A percentile compares a stretch with the other conserved stretches of the same genome.
Evolutionary conservation across 2,797 vertebrate genomes (phyloP).

Genomic region (Graptemys geographica): DNA sequence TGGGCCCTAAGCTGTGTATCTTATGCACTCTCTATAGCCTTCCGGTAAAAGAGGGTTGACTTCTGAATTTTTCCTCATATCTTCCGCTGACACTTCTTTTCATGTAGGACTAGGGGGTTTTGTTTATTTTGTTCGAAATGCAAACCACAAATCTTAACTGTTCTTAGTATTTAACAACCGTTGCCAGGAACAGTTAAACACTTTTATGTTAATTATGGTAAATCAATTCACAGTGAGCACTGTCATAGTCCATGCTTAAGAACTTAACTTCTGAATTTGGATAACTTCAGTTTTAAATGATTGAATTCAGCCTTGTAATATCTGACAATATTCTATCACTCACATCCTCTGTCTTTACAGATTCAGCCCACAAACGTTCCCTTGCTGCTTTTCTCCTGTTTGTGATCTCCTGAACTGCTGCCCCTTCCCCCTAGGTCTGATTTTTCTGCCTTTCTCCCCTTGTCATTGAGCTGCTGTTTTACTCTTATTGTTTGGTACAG

Average conservation of each 20-base stretch:
- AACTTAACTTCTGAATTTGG: neutral
- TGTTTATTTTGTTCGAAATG: neutral
- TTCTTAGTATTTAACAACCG: neutral
- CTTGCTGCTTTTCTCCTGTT: neutral
- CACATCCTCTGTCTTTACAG: neutral
- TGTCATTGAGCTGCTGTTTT: neutral
- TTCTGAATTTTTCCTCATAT: neutral
- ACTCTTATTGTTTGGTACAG: neutral
- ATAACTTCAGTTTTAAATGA: neutral
- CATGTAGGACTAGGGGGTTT: no score
- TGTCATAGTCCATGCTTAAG: neutral
- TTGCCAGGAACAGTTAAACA: neutral
- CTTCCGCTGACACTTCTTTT: no score
- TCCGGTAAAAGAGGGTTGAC: neutral
- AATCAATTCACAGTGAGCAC: neutral
- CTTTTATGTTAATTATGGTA: neutral
- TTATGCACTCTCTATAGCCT: neutral
- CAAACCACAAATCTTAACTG: neutral
- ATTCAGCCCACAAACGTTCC: neutral
- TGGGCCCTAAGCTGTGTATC: neutral
- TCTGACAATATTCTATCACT: neutral
- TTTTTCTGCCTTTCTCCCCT: neutral
- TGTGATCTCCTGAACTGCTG: neutral
- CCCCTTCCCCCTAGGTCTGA: neutral
- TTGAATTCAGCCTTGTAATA: neutral